These are phyloP conservation scores for Onychomys arenicola DNA, from an alignment of 2,797 vertebrate genomes.

Conservation along the genomic window DNA sequence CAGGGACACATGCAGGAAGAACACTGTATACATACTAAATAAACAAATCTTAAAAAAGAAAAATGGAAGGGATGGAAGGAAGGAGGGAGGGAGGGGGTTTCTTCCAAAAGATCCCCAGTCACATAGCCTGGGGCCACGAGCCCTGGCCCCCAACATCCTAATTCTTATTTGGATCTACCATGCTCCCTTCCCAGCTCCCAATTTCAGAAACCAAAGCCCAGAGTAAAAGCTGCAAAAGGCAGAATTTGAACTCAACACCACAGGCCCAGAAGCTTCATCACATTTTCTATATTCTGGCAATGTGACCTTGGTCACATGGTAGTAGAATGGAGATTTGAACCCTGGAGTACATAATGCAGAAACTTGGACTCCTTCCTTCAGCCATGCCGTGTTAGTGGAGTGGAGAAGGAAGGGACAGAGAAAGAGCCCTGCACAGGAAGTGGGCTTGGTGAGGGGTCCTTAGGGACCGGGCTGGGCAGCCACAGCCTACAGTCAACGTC, in stretches of 20 bases:
- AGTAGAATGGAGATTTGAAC: not conserved
- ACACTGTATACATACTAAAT: too few species aligned
- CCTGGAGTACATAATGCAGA: not conserved
- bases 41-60: too few species aligned
- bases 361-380: not conserved
- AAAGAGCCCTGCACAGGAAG: not conserved
- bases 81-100: not conserved
- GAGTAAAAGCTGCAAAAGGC: not conserved
- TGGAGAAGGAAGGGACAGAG: not conserved
- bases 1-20: too few species aligned
- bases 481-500: not conserved
- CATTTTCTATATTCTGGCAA: not conserved
- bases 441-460: not conserved
- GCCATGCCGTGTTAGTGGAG: not conserved
- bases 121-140: not conserved
- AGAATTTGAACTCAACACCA: not conserved
- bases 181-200: not conserved
- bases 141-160: not conserved
- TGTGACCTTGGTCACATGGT: not conserved
- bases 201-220: not conserved
- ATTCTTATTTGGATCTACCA: not conserved
- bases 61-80: not conserved
- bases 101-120: not conserved
- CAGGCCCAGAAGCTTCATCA: not conserved
- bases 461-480: conserved; percentile 1